Evolutionary conservation across 37 sponge, comb jelly and placozoan species (phyloP), one percentile per base, ranked within the genome.

Genomic region (Beroe forskalii): DNA sequence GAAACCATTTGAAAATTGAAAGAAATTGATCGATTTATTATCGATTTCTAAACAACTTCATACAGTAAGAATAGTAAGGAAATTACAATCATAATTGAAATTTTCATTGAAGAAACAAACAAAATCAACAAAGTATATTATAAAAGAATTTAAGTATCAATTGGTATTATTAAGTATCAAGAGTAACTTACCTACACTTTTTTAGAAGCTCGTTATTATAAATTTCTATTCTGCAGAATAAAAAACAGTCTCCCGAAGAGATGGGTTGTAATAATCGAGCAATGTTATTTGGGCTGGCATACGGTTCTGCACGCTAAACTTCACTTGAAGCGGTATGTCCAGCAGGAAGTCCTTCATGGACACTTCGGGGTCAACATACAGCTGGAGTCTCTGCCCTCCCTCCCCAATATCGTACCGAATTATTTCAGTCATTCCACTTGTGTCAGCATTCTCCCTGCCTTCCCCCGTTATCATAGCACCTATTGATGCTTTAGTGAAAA

Each of bases 311-410:
- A 72, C 75, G 39, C 35, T 30, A 20, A 72, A 72, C 39, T 72
- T 37, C 23, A 3, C 30, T 36, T 38, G 39, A 19, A 72, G 23
- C 9, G 75, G 75, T 1, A 72, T 72, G 39, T 3, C 19, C 1
- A 72, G 9, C 14, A 17, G 19, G 39, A 38, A 30, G 4, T 38
- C 40, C 19, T 32, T 37, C 35, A 37, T 4, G 9, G 12, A 36
- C 14, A 30, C 35, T 3, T 19, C 75, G 30, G 75, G 75, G 14
- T 72, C 40, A 36, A 72, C 36, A 32, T 72, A 72, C 9, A 72
- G 40, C 12, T 72, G 75, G 35, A 72, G 40, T 20, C 75, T 14
- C 30, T 72, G 75, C 35, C 75, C 75, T 72, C 75, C 75, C 30
- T 72, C 75, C 39, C 35, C 35, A 39, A 72, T 72, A 30, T 72